Evolutionary conservation across 2,113 vertebrate genomes (phyloP).

Genomic region (Ia io): DNA sequence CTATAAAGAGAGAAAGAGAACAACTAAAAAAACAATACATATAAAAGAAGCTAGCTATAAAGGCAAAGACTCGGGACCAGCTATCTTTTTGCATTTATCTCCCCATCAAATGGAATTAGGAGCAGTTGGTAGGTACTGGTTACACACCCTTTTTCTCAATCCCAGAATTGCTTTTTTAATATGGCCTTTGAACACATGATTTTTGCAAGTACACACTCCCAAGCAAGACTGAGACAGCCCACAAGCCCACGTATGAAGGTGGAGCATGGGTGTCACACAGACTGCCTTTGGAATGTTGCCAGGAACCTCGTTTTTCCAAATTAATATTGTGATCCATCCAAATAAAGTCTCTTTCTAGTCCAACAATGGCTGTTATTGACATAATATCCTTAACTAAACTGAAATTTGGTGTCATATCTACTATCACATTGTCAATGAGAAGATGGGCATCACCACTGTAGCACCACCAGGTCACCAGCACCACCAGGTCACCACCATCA

Average conservation of each 20-base stretch:
- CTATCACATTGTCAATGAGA: not conserved
- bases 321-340: not conserved
- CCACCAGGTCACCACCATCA: too few species aligned
- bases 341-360: not conserved
- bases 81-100: not conserved
- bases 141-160: rapidly evolving
- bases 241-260: rapidly evolving
- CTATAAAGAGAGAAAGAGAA: not conserved
- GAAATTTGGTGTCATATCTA: not conserved
- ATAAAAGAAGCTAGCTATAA: rapidly evolving
- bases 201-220: not conserved
- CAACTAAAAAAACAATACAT: not conserved
- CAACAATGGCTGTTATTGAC: not conserved
- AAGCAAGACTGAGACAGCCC: not conserved
- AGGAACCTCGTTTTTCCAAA: not conserved
- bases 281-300: not conserved
- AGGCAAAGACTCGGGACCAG: not conserved
- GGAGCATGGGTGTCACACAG: not conserved
- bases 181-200: not conserved
- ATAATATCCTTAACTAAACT: not conserved
- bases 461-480: not conserved
- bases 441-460: rapidly evolving
- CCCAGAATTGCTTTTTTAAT: not conserved
- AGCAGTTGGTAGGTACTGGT: too few species aligned
- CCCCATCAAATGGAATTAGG: too few species aligned